These are phyloP conservation scores for Mormyrus hasselquistii DNA, from an alignment of 2,797 vertebrate genomes.

Conservation along the genomic window DNA sequence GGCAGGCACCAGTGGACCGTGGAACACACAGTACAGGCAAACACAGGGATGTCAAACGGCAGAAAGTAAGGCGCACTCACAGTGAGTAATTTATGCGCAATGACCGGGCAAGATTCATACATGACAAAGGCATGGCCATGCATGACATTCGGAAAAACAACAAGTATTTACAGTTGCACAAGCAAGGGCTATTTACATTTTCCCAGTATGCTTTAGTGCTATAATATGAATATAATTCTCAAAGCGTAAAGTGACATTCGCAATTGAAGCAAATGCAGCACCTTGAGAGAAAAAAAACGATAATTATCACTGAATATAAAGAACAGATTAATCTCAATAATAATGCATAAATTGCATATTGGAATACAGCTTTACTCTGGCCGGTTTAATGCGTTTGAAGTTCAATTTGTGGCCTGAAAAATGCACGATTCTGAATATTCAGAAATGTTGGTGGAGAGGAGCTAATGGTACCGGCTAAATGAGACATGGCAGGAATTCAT, in stretches of 20 bases:
- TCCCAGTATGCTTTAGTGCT: neutral
- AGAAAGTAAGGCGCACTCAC: neutral
- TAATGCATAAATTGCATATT: constrained; percentile 17
- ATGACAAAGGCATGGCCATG: neutral
- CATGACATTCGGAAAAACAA: neutral
- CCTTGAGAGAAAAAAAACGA: neutral
- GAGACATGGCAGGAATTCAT: neutral
- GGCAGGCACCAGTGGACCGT: neutral
- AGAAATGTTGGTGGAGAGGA: neutral
- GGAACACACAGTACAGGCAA: neutral
- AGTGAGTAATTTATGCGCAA: neutral
- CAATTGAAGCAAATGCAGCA: neutral
- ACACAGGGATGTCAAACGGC: neutral
- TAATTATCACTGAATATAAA: neutral
- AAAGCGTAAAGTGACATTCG: neutral
- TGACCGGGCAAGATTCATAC: neutral
- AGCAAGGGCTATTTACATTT: neutral
- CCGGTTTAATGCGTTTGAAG: neutral
- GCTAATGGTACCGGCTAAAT: neutral
- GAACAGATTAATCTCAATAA: neutral
- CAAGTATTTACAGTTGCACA: neutral
- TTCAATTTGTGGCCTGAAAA: neutral
- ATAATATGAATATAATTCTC: neutral
- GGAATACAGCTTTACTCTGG: neutral
- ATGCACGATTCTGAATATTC: neutral